Percentiles rank a stretch among this genome's conserved stretches.
These are phyloP conservation scores for Micropoecilia bifurca DNA, from an alignment of 2,797 vertebrate species.

Conservation along the genomic window DNA sequence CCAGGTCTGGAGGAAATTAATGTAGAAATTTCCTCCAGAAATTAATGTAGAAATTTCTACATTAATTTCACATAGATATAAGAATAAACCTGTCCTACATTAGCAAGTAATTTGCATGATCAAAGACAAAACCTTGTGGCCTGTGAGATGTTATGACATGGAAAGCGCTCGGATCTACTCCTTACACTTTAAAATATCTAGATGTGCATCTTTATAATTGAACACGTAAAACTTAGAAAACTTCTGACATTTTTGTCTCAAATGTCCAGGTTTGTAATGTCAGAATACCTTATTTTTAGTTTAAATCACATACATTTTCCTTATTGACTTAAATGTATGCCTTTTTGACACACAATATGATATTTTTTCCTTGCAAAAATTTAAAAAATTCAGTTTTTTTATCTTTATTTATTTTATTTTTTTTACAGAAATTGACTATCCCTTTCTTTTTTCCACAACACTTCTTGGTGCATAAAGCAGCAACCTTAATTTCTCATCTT, in stretches of 20 bases:
- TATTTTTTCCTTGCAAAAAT: background rate
- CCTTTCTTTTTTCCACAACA: background rate
- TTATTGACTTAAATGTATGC: background rate
- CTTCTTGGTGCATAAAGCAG: background rate
- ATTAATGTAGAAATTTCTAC: background rate
- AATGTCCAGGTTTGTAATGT: background rate
- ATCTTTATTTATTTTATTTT: too few species aligned
- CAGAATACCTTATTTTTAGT: background rate
- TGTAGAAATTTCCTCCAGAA: background rate
- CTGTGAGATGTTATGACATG: too few species aligned
- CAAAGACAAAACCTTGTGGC: too few species aligned
- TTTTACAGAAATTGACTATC: too few species aligned
- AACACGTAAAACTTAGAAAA: background rate
- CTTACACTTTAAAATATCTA: background rate
- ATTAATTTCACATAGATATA: background rate
- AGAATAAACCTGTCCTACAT: background rate
- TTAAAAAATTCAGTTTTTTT: too few species aligned
- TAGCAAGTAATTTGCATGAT: background rate
- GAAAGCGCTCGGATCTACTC: background rate
- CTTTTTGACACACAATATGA: background rate
- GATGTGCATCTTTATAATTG: too few species aligned
- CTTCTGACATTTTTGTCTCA: background rate
- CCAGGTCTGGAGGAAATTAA: too few species aligned
- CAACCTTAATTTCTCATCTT: background rate
- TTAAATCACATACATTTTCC: background rate